Evolutionary conservation across 2,888 invertebrate genomes (phyloP).

Genomic region (Sesia apiformis): DNA sequence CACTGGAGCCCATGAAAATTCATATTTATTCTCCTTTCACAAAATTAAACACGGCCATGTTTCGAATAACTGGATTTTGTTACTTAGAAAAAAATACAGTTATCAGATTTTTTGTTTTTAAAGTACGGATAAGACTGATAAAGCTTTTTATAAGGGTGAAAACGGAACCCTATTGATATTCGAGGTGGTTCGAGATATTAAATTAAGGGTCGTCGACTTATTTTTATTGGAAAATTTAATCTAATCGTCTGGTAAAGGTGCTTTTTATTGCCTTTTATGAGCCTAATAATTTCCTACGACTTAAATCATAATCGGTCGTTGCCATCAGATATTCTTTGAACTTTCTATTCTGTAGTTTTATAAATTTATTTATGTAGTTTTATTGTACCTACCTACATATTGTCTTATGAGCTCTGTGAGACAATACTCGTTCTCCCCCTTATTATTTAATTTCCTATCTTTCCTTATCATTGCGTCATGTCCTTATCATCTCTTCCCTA

Average conservation of each 20-base stretch:
- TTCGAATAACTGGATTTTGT: constrained; percentile 9
- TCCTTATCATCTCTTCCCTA: too few relatives aligned
- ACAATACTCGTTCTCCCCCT: too few relatives aligned
- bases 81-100: background rate
- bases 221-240: background rate
- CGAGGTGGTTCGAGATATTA: background rate
- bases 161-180: background rate
- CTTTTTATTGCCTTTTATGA: background rate
- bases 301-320: too few relatives aligned
- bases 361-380: too few relatives aligned
- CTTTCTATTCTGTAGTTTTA: too few relatives aligned
- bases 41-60: constrained; percentile 20
- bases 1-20: constrained; percentile 44
- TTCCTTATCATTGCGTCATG: too few relatives aligned
- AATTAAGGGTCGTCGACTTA: background rate
- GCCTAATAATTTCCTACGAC: background rate
- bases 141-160: background rate
- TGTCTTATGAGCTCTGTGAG: too few relatives aligned
- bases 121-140: background rate
- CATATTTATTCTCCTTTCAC: constrained; percentile 50
- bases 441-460: too few relatives aligned
- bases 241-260: background rate
- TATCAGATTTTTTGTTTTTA: constrained; percentile 1
- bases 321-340: too few relatives aligned
- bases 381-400: too few relatives aligned